Base-by-base conservation (phyloP, 1,140 invertebrate species). In the Panagrolaimus sp. region DNA sequence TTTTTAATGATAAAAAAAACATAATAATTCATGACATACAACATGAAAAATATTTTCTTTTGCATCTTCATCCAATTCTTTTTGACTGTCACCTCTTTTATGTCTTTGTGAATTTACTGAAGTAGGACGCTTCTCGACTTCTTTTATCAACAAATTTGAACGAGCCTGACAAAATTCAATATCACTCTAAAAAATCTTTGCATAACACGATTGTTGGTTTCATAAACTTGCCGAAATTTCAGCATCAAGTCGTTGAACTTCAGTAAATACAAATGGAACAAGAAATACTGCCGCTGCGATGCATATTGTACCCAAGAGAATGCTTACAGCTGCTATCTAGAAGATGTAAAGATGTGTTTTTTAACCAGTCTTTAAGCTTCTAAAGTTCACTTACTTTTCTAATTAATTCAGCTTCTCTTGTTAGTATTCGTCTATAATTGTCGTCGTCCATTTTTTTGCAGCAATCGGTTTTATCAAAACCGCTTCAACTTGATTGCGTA, bases 311-410 rank as follows among this genome's bases (percentile, higher is more conserved):
- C 51, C 51, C 20, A 57, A 9, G 11, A 57, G 11, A 27, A 57
- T 57, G n/a, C 20, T 57, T 4, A 20, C 51, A 27, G 51, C 20
- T 16, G 51, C 51, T n/a, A 57, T 20, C 51, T 57, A n/a, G n/a
- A n/a, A n/a, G n/a, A n/a, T n/a, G n/a, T n/a, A 14, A 57, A 57
- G 20, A 13, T 16, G 20, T 25, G 51, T 57, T 25, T 20, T 20
- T 57, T 38, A 38, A 38, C 31, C 7, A 38, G 2, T 38, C 31
- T 38, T 38, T 38, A 38, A 38, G 31, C 31, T n/a, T n/a, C n/a
- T n/a, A n/a, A n/a, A n/a, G n/a, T n/a, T n/a, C 31, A 57, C 51
- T 25, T 25, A 57, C 51, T 57, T 57, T 57, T 57, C 20, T 57
- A 25, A 27, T 27, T 25, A 57, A 57, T 20, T 57, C 51, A 27